Conservation (phyloP, 2,888 invertebrate genomes). For the Smittia aterrima region DNA sequence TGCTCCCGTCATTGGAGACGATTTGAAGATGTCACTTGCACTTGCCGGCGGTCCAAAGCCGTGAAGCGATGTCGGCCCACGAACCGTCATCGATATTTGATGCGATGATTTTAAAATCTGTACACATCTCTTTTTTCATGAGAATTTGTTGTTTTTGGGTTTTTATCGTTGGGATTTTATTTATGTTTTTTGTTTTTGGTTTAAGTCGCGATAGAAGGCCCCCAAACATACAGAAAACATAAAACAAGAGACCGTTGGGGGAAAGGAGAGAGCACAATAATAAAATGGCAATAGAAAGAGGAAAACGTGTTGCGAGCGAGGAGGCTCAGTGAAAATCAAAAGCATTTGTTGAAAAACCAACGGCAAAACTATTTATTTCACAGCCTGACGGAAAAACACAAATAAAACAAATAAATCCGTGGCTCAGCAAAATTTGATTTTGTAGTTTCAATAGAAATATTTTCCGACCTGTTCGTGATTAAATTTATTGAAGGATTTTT, state of each 20-base stretch:
- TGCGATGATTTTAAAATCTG: slow-evolving; percentile 88
- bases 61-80: slow-evolving; percentile 68
- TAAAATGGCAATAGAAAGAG: slow-evolving; percentile 41
- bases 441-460: no score
- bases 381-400: no score
- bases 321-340: no score
- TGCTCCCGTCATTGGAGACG: slow-evolving; percentile 44
- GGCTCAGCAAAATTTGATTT: no score
- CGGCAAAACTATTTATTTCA: no score
- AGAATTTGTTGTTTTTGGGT: slow-evolving; percentile 23
- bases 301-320: slow-evolving; percentile 1
- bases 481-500: no score
- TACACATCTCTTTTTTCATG: slow-evolving; percentile 53
- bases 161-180: neutral
- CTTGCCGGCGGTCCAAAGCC: slow-evolving; percentile 55
- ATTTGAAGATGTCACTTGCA: slow-evolving; percentile 48
- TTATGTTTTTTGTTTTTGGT: neutral
- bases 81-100: slow-evolving; percentile 84
- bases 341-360: no score
- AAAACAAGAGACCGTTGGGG: neutral
- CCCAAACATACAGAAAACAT: slow-evolving; percentile 1
- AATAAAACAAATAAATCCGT: no score
- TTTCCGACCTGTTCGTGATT: no score
- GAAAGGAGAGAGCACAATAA: slow-evolving; percentile 39
- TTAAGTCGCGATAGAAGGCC: no score